Conservation (phyloP, 2,113 vertebrate genomes). For the Spea multiplicata region DNA sequence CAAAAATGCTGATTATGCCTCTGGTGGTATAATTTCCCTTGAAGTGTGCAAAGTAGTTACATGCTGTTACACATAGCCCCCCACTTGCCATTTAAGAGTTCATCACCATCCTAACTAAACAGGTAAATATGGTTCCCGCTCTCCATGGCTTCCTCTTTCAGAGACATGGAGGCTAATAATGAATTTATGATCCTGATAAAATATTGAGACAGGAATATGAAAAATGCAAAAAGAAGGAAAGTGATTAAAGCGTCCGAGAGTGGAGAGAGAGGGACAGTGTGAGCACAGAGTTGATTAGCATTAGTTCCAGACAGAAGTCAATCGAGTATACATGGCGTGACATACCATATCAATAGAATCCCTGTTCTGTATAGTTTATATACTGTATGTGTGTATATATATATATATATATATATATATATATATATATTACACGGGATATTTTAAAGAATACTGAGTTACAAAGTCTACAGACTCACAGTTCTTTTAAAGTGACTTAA, state of each 20-base stretch:
- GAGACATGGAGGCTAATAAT: constrained; percentile 9
- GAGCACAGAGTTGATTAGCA: constrained; percentile 4
- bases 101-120: not conserved
- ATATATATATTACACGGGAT: no score
- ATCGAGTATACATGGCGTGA: not conserved
- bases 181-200: constrained; percentile 34
- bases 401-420: no score
- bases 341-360: not conserved
- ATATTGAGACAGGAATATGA: constrained; percentile 29
- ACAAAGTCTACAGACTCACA: no score
- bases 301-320: constrained; percentile 1
- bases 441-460: no score
- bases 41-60: no score
- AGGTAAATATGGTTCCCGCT: not conserved
- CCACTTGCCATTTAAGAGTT: no score
- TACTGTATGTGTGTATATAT: not conserved
- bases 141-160: not conserved
- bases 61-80: no score
- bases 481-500: no score
- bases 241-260: constrained; percentile 28
- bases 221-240: constrained; percentile 27
- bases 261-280: constrained; percentile 13
- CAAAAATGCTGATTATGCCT: no score
- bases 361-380: not conserved
- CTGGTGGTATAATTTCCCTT: no score